These are phyloP conservation scores for Cybosia mesomella DNA, from an alignment of 2,888 invertebrate genomes.

Conservation along the genomic window DNA sequence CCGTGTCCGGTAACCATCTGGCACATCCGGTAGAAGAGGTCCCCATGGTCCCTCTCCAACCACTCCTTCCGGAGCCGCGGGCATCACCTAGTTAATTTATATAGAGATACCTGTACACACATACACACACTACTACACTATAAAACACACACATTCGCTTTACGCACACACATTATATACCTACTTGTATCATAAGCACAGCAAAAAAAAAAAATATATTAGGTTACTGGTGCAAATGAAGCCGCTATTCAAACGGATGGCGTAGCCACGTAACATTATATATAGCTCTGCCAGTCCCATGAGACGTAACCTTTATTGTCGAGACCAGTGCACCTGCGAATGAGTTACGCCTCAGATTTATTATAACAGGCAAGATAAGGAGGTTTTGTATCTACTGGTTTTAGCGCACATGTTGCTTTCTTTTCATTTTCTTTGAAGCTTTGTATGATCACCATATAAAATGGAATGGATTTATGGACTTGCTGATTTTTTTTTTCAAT, in stretches of 20 bases:
- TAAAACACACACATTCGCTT: neutral
- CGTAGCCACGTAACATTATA: conserved; percentile 33
- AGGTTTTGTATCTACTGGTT: conserved; percentile 44
- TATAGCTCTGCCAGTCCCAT: conserved; percentile 42
- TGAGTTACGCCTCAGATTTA: conserved; percentile 51
- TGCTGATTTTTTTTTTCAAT: neutral
- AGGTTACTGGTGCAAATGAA: conserved; percentile 36
- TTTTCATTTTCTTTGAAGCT: conserved; percentile 17
- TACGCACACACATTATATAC: neutral
- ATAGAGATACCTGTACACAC: neutral
- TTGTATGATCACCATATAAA: neutral
- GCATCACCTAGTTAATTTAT: no score
- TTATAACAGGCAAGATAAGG: conserved; percentile 46
- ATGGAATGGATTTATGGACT: neutral
- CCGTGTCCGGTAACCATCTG: no score
- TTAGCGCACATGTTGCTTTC: conserved; percentile 41
- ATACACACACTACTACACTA: neutral
- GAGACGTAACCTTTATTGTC: conserved; percentile 49
- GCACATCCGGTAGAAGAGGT: no score
- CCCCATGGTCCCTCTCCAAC: no score
- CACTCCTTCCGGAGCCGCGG: no score
- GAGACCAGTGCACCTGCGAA: conserved; percentile 53
- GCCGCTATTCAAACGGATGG: conserved; percentile 33
- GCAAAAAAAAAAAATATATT: conserved; percentile 9
- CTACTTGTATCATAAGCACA: neutral